These are phyloP conservation scores for Phania funesta DNA, from an alignment of 2,888 invertebrate genomes.

Conservation along the genomic window DNA sequence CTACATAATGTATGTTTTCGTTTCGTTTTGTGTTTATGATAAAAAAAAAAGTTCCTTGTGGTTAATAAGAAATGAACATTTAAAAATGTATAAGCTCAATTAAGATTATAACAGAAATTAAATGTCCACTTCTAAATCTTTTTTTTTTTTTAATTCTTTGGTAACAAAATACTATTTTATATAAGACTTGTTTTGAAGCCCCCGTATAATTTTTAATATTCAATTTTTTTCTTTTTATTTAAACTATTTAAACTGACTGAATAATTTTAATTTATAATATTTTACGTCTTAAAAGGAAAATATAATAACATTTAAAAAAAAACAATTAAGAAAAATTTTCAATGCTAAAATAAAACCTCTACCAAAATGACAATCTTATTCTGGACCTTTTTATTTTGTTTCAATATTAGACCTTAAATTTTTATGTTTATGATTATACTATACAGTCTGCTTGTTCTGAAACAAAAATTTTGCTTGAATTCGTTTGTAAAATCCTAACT, in stretches of 20 bases:
- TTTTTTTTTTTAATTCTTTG: conserved; percentile 10
- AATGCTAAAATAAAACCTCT: conserved; percentile 3
- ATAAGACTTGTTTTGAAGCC: conserved; percentile 35
- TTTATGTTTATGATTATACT: neutral
- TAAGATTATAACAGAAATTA: conserved; percentile 21
- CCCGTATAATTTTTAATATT: conserved; percentile 36
- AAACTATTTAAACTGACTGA: conserved; percentile 66
- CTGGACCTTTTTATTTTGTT: conserved; percentile 25
- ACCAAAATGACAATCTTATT: conserved; percentile 57
- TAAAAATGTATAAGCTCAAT: neutral
- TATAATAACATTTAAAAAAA: conserved; percentile 6
- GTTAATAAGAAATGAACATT: conserved; percentile 30
- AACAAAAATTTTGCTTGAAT: conserved; percentile 16
- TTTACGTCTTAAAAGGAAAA: conserved; percentile 36
- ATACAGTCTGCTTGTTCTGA: conserved; percentile 28
- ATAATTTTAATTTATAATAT: conserved; percentile 65
- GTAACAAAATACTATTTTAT: conserved; percentile 19
- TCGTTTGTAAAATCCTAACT: conserved; percentile 38
- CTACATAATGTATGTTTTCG: neutral
- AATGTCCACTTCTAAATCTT: conserved; percentile 1
- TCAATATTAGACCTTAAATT: conserved; percentile 3
- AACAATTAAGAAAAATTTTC: neutral
- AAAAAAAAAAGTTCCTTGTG: conserved; percentile 61
- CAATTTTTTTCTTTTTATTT: conserved; percentile 49
- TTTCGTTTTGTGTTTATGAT: conserved; percentile 28